These are phyloP conservation scores for Mus pahari DNA, from an alignment of 2,113 vertebrate genomes.

Conservation along the genomic window DNA sequence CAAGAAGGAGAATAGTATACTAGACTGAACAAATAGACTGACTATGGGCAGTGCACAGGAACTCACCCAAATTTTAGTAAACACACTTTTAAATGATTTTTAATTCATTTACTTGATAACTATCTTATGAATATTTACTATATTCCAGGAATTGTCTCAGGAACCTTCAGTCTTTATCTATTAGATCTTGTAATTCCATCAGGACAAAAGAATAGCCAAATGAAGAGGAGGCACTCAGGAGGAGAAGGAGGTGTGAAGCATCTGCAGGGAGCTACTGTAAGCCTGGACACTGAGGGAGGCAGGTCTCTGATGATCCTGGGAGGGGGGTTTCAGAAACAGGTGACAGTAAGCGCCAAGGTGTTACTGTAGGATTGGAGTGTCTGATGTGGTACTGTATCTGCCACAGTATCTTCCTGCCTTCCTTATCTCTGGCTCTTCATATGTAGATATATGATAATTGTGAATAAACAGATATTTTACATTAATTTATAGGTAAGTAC, in stretches of 20 bases:
- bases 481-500: background rate
- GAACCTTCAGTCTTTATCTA: background rate
- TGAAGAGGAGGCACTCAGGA: background rate
- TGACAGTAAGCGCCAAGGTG: background rate
- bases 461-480: background rate
- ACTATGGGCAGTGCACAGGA: background rate
- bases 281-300: background rate
- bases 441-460: background rate
- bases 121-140: background rate
- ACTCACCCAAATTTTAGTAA: slow-evolving; percentile 8
- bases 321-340: background rate
- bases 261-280: background rate
- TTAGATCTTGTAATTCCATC: slow-evolving; percentile 6
- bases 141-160: background rate
- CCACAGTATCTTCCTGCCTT: background rate
- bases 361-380: background rate
- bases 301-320: background rate
- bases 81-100: slow-evolving; percentile 8
- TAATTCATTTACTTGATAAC: background rate
- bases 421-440: background rate
- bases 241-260: background rate
- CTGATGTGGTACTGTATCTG: background rate
- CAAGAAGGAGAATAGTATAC: background rate
- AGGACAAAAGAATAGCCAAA: background rate
- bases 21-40: background rate